These are phyloP conservation scores for Drosophila ogumai DNA, from an alignment of 1,140 invertebrate genomes.

Conservation along the genomic window DNA sequence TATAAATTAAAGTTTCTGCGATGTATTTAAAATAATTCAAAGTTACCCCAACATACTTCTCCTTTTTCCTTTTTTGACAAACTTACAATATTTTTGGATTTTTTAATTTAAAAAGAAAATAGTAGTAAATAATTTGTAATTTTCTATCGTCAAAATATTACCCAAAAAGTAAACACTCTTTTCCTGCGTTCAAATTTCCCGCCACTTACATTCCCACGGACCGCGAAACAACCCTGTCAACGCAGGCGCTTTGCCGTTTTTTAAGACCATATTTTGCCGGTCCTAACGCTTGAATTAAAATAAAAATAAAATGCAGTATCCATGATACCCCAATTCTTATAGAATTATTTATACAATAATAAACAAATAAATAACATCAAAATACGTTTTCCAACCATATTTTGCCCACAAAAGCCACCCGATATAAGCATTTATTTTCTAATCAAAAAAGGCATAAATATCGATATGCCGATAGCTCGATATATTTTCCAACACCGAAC, in stretches of 20 bases:
- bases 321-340: background rate
- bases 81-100: no score
- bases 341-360: no score
- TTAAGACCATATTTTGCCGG: background rate
- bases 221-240: conserved; percentile 1
- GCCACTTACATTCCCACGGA: background rate
- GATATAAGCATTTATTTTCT: background rate
- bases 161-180: background rate
- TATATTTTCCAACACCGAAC: conserved; percentile 15
- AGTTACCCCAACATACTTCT: no score
- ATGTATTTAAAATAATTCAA: background rate
- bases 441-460: background rate
- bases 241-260: background rate
- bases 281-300: background rate
- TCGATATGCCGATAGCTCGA: background rate
- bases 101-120: no score
- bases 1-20: background rate
- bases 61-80: no score
- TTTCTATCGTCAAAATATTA: no score
- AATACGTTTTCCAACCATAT: background rate
- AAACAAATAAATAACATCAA: no score
- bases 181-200: background rate
- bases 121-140: no score
- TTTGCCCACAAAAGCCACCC: background rate
- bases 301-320: background rate